Evolutionary conservation across 30 jellyfish, hydroid and myxozoan genomes (phyloP), one percentile per base, ranked within the genome.

Genomic region (Mastigias papua): DNA sequence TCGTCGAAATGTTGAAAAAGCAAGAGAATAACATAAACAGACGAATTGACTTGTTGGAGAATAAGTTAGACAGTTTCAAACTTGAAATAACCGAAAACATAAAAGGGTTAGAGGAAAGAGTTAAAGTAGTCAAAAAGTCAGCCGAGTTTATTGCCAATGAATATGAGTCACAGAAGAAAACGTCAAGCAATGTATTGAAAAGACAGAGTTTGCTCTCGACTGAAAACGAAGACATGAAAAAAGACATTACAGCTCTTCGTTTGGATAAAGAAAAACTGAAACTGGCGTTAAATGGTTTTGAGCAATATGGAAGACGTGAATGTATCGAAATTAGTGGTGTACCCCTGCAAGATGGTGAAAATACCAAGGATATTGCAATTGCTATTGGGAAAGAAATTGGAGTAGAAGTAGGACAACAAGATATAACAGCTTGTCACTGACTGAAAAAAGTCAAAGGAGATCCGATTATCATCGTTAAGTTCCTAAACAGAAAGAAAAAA

Each of bases 221-320:
- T 10, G 51, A 75, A 26, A 75, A 75, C 50, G 50, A 75, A 4
- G 50, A 46, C 6, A 21, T 75, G 25, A 50, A 48, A 26, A 50
- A 75, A 10, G 49, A 75, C 37, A 35, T 50, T 49, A 42, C 7
- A 42, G 54, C 54, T 42, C 54, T 42, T 42, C 54, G 54, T 42
- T 22, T 61, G 50, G 27, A 30, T 9, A 16, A 30, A 32, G 26
- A 29, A n/a, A 11, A n/a, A 25, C 58, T 4, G 13, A 42, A 42
- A 42, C 13, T 4, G 7, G 54, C 54, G 13, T 8, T 15, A 42
- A 54, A 78, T 78, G 81, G 54, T 26, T 78, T 78, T 23, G 66
- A 78, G 37, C 89, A 78, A 64, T 78, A 78, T 21, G 82, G 89
- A 10, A 10, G 82, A 5, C 32, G 89, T 1, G 89, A 78, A 11